Conservation (phyloP, 1,140 invertebrate species). For the Hylyphantes graminicola region DNA sequence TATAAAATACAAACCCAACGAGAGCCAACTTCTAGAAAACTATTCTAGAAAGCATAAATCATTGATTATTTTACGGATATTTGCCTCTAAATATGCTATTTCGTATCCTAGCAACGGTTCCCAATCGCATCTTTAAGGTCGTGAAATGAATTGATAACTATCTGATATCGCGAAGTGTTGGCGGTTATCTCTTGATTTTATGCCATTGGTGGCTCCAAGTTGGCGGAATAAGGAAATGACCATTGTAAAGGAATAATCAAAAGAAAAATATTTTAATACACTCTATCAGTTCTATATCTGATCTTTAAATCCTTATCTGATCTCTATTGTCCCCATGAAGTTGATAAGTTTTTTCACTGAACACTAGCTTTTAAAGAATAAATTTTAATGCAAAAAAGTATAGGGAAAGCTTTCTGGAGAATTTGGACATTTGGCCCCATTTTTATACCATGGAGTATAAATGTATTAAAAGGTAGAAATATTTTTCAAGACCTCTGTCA, state of each 20-base stretch:
- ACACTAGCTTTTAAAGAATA: too few species aligned
- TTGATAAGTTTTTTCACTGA: too few species aligned
- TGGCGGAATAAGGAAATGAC: constrained; percentile 2
- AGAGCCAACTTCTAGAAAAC: too few species aligned
- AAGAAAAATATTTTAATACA: background rate
- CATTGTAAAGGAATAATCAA: background rate
- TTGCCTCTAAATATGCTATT: constrained; percentile 16
- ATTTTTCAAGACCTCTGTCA: too few species aligned
- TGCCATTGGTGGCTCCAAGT: constrained; percentile 10
- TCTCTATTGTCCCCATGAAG: too few species aligned
- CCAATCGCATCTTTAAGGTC: constrained; percentile 1
- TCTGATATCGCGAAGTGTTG: constrained; percentile 2
- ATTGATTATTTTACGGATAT: background rate
- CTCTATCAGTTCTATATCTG: too few species aligned
- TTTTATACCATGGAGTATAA: too few species aligned
- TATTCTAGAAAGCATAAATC: constrained; percentile 3
- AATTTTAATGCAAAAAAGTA: too few species aligned
- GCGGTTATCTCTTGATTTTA: constrained; percentile 6
- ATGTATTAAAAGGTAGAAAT: too few species aligned
- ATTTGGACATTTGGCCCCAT: too few species aligned
- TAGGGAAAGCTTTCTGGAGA: too few species aligned
- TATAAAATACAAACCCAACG: background rate
- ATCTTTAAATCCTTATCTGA: too few species aligned
- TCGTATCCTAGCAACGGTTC: constrained; percentile 28
- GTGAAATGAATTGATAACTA: constrained; percentile 43